A percentile compares a stretch with the other conserved stretches of the same genome.
Conservation (phyloP, 92 coral and sea anemone genomes). For the Pocillopora grandis region DNA sequence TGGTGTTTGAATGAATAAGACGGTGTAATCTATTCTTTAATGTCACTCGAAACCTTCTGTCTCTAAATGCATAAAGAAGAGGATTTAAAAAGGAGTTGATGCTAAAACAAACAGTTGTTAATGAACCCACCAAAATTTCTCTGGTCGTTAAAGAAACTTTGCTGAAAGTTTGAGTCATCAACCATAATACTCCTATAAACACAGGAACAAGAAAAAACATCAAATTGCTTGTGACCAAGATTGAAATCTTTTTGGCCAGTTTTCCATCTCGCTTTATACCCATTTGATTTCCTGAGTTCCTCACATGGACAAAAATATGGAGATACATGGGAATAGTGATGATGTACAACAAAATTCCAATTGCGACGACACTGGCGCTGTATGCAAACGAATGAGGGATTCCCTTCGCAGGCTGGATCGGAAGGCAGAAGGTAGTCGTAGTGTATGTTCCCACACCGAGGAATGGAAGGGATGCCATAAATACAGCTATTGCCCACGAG, state of each 20-base stretch:
- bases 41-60: conserved; percentile 55
- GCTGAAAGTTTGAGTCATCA: conserved; percentile 56
- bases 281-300: conserved; percentile 62
- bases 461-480: conserved; percentile 62
- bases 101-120: conserved; percentile 71
- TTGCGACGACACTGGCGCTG: conserved; percentile 61
- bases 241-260: conserved; percentile 68
- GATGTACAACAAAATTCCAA: conserved; percentile 59
- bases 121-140: conserved; percentile 73
- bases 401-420: conserved; percentile 73
- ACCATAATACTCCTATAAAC: conserved; percentile 66
- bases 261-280: conserved; percentile 78
- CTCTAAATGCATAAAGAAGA: conserved; percentile 78
- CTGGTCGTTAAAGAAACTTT: conserved; percentile 50
- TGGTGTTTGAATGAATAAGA: conserved; percentile 2
- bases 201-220: conserved; percentile 70
- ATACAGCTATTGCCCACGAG: conserved; percentile 57
- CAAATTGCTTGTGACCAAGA: conserved; percentile 70
- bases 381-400: conserved; percentile 66
- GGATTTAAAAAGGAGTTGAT: conserved; percentile 76
- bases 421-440: conserved; percentile 80
- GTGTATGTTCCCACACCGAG: conserved; percentile 73
- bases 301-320: conserved; percentile 64
- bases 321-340: conserved; percentile 68
- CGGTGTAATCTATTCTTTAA: conserved; percentile 32